Percentiles rank a stretch among this genome's conserved stretches.
Conservation (phyloP, 2,797 vertebrate genomes). For the Balearica regulorum region DNA sequence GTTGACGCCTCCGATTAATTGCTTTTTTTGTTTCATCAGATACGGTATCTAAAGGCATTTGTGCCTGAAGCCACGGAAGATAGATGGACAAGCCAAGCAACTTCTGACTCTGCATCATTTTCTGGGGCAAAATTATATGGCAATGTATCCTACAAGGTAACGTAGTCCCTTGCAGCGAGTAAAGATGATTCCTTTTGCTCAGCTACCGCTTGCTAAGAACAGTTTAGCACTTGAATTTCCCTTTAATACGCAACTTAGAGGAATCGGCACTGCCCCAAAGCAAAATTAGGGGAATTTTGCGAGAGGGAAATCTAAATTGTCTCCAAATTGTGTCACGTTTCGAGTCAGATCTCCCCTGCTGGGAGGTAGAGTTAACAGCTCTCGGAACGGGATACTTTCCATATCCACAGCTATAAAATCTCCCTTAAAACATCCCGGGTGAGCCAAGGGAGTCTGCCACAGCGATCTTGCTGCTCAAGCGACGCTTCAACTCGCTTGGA, state of each 20-base stretch:
- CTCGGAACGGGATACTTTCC: neutral
- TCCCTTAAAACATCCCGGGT: neutral
- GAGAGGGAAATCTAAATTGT: neutral
- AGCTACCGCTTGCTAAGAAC: neutral
- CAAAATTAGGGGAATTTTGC: neutral
- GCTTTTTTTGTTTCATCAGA: neutral
- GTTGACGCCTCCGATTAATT: neutral
- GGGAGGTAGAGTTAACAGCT: neutral
- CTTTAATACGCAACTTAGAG: fast-evolving
- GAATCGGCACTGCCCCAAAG: neutral
- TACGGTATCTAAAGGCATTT: neutral
- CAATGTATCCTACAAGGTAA: conserved; percentile 48
- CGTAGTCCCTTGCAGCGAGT: neutral
- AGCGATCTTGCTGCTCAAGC: fast-evolving
- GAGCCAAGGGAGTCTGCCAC: neutral
- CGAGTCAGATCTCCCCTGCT: neutral
- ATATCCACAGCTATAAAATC: neutral
- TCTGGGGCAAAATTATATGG: neutral
- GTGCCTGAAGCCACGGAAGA: conserved; percentile 3
- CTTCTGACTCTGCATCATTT: neutral
- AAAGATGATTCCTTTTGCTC: neutral
- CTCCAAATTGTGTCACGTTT: neutral
- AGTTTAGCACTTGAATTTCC: neutral
- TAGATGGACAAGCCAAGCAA: conserved; percentile 27
- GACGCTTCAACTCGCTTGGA: neutral